Base-by-base conservation (phyloP, 53 echinoderm and acorn worm genomes). In the Astropecten irregularis region DNA sequence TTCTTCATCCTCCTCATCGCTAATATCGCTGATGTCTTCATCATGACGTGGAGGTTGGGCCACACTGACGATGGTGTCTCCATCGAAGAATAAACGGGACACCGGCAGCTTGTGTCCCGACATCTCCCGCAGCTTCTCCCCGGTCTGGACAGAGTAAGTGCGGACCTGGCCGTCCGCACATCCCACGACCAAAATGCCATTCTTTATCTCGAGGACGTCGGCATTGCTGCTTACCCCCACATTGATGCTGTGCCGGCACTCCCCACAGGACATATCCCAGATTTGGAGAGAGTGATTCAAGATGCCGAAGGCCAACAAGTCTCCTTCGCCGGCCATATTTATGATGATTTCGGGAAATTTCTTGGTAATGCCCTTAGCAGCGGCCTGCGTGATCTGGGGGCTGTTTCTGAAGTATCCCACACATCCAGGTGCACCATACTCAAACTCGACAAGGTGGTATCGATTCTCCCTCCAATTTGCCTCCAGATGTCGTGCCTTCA, bases 401-500 rank as follows among this genome's bases (percentile, higher is more conserved):
- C 11, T 42, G 11, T 42, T 42, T 42, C 65, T 65, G 21, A 1
- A 11, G 21, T 9, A 23, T 31, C n/a, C 71, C 3, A 71, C 32
- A 33, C 42, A 42, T 42, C 42, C 42, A 42, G 42, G 6, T 11
- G 49, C 21, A 16, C 53, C 9, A 50, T n/a, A 49, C 1, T 71
- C 51, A 4, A 49, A 71, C 18, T 2, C 6, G 51, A n/a, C n/a
- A 7, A 51, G 19, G 33, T 31, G 71, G 52, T 49, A 71, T 16
- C 52, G 33, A 16, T 71, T 50, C n/a, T 71, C 18, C 16, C 3
- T 28, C 71, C 71, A 71, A 42, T 71, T 71, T 7, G 9, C 32
- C 36, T 71, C 71, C 13, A 71, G 71, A 8, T 71, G 71, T 1
- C 19, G 27, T 18, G 51, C 71, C 50, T 71, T 71, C 71, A 71